Evolutionary conservation across 2,888 invertebrate genomes (phyloP).

Genomic region (Folsomia candida): DNA sequence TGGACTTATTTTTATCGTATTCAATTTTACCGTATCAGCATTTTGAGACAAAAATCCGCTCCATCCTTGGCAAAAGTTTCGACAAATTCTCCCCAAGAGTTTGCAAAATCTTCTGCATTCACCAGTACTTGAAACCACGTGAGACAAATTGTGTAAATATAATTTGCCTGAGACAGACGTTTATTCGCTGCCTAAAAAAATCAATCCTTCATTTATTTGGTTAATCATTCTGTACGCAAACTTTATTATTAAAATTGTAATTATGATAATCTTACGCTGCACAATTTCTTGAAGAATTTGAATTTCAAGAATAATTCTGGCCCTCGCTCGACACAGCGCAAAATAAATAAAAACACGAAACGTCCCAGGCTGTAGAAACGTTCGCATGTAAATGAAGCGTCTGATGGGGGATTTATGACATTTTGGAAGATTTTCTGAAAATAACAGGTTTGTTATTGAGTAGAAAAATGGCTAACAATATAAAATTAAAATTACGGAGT

Average conservation of each 20-base stretch:
- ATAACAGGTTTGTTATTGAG: too few relatives aligned
- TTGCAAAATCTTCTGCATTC: background rate
- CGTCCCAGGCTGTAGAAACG: background rate
- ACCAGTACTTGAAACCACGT: background rate
- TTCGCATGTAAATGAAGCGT: background rate
- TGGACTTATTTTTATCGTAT: too few relatives aligned
- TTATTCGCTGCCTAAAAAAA: background rate
- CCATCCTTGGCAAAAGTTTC: background rate
- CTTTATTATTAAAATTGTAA: too few relatives aligned
- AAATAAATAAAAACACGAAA: constrained; percentile 1
- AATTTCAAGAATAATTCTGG: background rate
- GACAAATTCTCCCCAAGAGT: background rate
- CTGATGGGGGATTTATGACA: background rate
- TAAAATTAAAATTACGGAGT: background rate
- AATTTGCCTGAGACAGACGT: background rate
- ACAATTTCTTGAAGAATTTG: background rate
- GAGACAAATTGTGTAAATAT: background rate
- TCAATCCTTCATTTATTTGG: background rate
- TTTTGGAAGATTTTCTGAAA: background rate
- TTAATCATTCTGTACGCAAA: background rate
- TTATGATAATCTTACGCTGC: background rate
- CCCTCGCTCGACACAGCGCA: background rate
- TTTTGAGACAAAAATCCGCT: constrained; percentile 7
- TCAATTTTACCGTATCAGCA: background rate
- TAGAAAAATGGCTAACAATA: background rate